Evolutionary conservation across 2,888 invertebrate genomes (phyloP).

Genomic region (Hypomecis atomaria): DNA sequence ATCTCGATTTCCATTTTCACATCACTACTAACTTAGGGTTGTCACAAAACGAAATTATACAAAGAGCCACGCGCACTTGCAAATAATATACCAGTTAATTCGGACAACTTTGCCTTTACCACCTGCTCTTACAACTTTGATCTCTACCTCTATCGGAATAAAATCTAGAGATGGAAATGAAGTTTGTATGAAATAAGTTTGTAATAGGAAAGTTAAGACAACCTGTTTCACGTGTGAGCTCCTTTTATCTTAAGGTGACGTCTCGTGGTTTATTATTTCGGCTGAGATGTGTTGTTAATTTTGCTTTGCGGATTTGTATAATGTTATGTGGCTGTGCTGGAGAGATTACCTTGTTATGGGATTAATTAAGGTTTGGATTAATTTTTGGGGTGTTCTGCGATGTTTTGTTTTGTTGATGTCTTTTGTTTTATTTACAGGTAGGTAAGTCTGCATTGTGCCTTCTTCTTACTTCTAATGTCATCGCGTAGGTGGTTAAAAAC

Average conservation of each 20-base stretch:
- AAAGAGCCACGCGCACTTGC: constrained; percentile 75
- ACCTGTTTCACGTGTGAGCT: constrained; percentile 76
- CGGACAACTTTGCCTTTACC: constrained; percentile 47
- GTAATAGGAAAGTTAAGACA: constrained; percentile 55
- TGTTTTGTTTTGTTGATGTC: constrained; percentile 9
- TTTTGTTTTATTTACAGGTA: background rate
- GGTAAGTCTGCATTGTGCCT: background rate
- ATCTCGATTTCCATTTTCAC: constrained; percentile 30
- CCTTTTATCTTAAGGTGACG: constrained; percentile 81
- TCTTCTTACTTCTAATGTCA: too few relatives aligned
- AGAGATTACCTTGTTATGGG: constrained; percentile 34
- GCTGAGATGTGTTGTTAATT: constrained; percentile 71
- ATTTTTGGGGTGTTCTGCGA: constrained; percentile 10
- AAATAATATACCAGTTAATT: constrained; percentile 77
- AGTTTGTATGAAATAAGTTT: constrained; percentile 16
- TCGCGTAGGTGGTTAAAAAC: too few relatives aligned
- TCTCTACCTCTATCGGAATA: constrained; percentile 39
- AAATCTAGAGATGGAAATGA: constrained; percentile 7
- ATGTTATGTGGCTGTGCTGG: constrained; percentile 31
- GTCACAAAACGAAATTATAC: constrained; percentile 79
- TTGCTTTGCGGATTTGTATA: constrained; percentile 45
- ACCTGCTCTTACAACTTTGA: constrained; percentile 27
- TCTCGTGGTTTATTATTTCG: constrained; percentile 77
- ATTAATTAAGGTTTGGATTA: constrained; percentile 25
- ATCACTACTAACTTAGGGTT: constrained; percentile 68